Base-by-base conservation (phyloP, 2,797 vertebrate species). In the Intellagama lesueurii region DNA sequence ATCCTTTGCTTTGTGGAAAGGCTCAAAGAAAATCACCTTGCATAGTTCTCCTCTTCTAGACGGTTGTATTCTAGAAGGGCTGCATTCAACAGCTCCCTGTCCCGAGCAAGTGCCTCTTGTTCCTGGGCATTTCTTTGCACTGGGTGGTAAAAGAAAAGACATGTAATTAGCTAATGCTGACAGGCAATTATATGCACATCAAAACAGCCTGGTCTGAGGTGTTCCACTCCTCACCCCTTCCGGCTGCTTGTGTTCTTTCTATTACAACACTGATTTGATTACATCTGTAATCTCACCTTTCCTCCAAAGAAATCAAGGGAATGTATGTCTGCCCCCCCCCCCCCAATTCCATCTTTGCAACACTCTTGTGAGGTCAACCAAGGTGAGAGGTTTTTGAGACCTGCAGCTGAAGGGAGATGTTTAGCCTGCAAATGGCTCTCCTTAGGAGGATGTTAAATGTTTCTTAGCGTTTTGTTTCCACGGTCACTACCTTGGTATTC, bases 81-180 rank as follows among this genome's bases (percentile, higher is more conserved):
- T 94, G 91, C 94, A 7, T 88, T 94, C 81, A 98, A 85, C 64
- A 96, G 94, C 4, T 97, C 95, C 88, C 90, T 96, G 82, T 99
- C 98, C 87, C 86, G 24, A 60, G 89, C 91, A 2, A 96, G 85
- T 82, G 98, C 96, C 77, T 92, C 95, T 87, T 97, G 96, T 92
- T 97, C 96, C 92, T 96, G 96, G 24, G 79, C 90, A 93, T 98
- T 98, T 88, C 93, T 92, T 40, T 97, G 95, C 94, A 97, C 98
- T 99, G 89, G 4, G 56, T 72, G 22, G 93, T 80, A 44, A 11
- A 86, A 82, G 73, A 69, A 66, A n/a, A 47, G 86, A 89, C 85
- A 81, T 14, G 68, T 22, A 28, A 87, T 80, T 12, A 81, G 30
- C 35, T 73, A 28, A 73, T 90, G 91, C 49, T 44, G 0, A 72